Conservation (phyloP, 2,888 invertebrate species). For the Rambutsinella grinnellia region DNA sequence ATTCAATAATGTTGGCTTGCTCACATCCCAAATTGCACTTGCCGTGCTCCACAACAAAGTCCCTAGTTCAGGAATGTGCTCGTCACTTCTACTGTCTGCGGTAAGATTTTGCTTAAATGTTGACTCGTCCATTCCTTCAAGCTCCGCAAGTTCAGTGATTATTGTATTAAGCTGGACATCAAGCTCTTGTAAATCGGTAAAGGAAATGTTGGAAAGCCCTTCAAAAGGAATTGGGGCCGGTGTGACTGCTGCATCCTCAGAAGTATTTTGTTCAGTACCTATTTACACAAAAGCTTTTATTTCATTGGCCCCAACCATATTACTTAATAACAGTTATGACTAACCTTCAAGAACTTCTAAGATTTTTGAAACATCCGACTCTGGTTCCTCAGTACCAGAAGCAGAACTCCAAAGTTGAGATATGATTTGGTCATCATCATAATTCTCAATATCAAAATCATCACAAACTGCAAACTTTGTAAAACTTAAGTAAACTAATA, state of each 20-base stretch:
- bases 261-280: too few relatives aligned
- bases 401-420: background rate
- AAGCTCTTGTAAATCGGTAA: background rate
- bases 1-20: slow-evolving; percentile 7
- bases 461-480: too few relatives aligned
- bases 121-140: background rate
- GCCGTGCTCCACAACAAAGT: slow-evolving; percentile 23
- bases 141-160: slow-evolving; percentile 1
- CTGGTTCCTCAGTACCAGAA: background rate
- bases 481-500: too few relatives aligned
- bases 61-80: slow-evolving; percentile 5
- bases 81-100: background rate
- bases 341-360: slow-evolving; percentile 24
- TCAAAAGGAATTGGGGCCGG: slow-evolving; percentile 3
- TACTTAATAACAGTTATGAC: background rate
- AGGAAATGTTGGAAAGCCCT: background rate
- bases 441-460: too few relatives aligned
- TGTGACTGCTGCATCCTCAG: slow-evolving; percentile 7
- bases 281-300: slow-evolving; percentile 2
- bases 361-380: slow-evolving; percentile 14
- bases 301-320: background rate
- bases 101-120: background rate
- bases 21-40: slow-evolving; percentile 24
- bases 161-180: background rate
- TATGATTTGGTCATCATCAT: slow-evolving; percentile 19